phyloP scores from a whole-genome alignment of 2,888 invertebrate species.

The Cosmopolites sordidus region DNA sequence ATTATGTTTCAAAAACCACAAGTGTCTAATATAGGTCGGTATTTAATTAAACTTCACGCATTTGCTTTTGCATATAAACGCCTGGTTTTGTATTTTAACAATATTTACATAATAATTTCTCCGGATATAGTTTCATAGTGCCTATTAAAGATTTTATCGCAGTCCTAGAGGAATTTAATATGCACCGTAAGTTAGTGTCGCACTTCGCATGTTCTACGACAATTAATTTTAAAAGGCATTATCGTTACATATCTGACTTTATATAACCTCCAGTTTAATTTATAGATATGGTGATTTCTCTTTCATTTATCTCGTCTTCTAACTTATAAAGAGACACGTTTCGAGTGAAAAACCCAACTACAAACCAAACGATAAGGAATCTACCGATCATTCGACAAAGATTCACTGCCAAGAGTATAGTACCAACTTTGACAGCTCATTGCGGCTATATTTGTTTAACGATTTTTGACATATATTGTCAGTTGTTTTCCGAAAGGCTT shows the following conservation, averaged over 20 bases:
- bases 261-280: conserved; percentile 25
- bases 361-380: no score
- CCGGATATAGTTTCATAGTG: conserved; percentile 24
- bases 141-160: conserved; percentile 25
- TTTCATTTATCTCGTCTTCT: conserved; percentile 20
- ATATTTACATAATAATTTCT: conserved; percentile 20
- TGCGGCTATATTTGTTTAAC: no score
- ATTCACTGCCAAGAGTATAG: no score
- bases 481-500: no score
- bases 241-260: conserved; percentile 29
- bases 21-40: no score
- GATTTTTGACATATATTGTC: no score
- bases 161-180: conserved; percentile 25
- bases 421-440: no score
- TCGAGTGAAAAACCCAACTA: no score
- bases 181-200: conserved; percentile 24
- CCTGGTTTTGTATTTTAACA: conserved; percentile 1
- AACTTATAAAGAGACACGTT: not conserved
- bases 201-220: conserved; percentile 25
- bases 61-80: not conserved
- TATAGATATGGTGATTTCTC: conserved; percentile 25
- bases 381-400: no score
- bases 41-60: not conserved
- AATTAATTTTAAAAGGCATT: conserved; percentile 27
- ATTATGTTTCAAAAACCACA: no score